phyloP scores from a whole-genome alignment of 2,888 invertebrate genomes.

The Pammene aurita region DNA sequence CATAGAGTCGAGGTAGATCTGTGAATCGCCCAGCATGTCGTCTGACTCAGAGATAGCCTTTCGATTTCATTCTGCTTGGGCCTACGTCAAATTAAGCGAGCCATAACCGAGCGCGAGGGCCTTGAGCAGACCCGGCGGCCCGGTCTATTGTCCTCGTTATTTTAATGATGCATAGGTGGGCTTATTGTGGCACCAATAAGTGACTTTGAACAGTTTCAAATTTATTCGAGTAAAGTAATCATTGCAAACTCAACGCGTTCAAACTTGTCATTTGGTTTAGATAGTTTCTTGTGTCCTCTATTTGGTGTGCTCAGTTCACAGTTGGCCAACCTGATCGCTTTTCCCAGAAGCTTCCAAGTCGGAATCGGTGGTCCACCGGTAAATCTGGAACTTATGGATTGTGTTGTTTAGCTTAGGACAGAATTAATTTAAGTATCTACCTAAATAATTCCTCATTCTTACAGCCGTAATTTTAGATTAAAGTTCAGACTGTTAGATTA shows the following conservation, averaged over 20 bases:
- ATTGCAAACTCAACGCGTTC: too few relatives aligned
- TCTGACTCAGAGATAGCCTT: slow-evolving; percentile 78
- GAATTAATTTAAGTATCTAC: too few relatives aligned
- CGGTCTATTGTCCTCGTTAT: slow-evolving; percentile 36
- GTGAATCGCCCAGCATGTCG: slow-evolving; percentile 32
- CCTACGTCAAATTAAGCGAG: slow-evolving; percentile 46
- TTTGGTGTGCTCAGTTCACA: too few relatives aligned
- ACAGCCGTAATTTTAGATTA: too few relatives aligned
- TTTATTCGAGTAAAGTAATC: neutral
- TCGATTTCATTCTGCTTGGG: slow-evolving; percentile 68
- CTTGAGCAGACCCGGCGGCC: slow-evolving; percentile 53
- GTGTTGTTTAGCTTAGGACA: too few relatives aligned
- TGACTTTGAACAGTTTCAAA: slow-evolving; percentile 13
- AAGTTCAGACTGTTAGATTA: too few relatives aligned
- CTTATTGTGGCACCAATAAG: slow-evolving; percentile 24
- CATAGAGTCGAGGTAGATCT: slow-evolving; percentile 32
- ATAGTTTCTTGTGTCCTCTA: too few relatives aligned
- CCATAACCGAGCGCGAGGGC: slow-evolving; percentile 53
- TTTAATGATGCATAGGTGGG: slow-evolving; percentile 41
- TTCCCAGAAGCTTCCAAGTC: too few relatives aligned
- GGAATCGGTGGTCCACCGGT: too few relatives aligned
- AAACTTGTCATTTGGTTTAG: neutral
- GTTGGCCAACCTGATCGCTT: too few relatives aligned
- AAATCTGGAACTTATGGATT: too few relatives aligned
- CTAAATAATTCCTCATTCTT: too few relatives aligned